These are phyloP conservation scores for Trachelus iudaicus DNA, from an alignment of 2,888 invertebrate species.

Conservation along the genomic window DNA sequence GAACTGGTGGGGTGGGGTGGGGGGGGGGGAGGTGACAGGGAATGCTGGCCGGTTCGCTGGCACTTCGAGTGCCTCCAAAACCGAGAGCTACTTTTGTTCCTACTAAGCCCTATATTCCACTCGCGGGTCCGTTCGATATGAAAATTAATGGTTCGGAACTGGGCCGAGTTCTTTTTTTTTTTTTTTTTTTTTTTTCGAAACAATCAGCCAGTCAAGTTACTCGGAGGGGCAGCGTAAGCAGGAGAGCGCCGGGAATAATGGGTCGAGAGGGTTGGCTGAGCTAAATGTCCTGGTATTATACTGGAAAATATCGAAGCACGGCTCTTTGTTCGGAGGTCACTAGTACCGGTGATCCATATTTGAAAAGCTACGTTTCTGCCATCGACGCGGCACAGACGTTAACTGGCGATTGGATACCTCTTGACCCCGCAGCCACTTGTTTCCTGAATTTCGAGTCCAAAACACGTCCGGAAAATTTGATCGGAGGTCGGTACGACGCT, in stretches of 20 bases:
- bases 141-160: constrained; percentile 21
- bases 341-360: neutral
- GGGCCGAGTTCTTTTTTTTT: constrained; percentile 5
- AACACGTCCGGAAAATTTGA: too few relatives aligned
- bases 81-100: too few relatives aligned
- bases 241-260: neutral
- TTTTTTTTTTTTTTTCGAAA: constrained; percentile 2
- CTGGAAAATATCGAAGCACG: neutral
- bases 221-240: neutral
- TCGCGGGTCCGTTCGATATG: constrained; percentile 13
- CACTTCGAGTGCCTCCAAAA: too few relatives aligned
- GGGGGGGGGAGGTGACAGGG: too few relatives aligned
- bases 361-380: too few relatives aligned
- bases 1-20: too few relatives aligned
- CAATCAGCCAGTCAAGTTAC: constrained; percentile 12
- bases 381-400: too few relatives aligned
- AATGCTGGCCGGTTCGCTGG: too few relatives aligned
- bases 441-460: too few relatives aligned
- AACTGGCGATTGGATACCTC: neutral
- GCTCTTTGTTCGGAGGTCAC: constrained; percentile 15
- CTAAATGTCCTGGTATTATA: constrained; percentile 1
- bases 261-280: neutral
- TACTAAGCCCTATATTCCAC: too few relatives aligned
- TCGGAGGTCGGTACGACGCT: too few relatives aligned
- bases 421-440: neutral